Base-by-base conservation (phyloP, 1,140 invertebrate species). In the Pissodes strobi region DNA sequence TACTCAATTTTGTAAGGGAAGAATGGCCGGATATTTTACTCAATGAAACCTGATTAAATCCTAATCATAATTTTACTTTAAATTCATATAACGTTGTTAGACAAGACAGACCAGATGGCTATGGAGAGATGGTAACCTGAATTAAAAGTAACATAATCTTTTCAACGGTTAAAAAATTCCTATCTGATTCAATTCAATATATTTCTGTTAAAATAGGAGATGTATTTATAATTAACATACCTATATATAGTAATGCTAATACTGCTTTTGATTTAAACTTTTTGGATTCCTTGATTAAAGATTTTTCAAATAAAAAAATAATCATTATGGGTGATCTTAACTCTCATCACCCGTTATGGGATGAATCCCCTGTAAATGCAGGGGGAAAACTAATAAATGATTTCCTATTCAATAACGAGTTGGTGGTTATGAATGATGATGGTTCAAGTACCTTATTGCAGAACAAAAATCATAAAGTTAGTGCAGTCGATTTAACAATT, bases 31-130 rank as follows among this genome's bases (percentile, higher is more conserved):
- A 65, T 25, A 37, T 65, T 17, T 15, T 55, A 8, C 12, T 65
- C 2, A 65, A 65, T 41, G 63, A 58, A 57, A 65, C 63, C 17
- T 65, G 52, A 41, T 38, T 65, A 38, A 58, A 65, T 5, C 6
- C 38, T 15, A 22, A 13, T n/a, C 5, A 34, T 21, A 46, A 27
- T 38, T 22, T 51, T 38, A 15, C n/a, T 12, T 27, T 65, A n/a
- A 25, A 48, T n/a, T 6, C 19, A 21, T 65, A 49, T 21, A 51
- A 23, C 25, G 13, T 58, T 27, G 8, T 65, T 13, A 65, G 63
- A 37, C 39, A 58, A 22, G 63, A 64, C 21, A 25, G 60, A 43
- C 5, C 39, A 22, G 60, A 63, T 25, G 60, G 60, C 23, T 63
- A 63, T 45, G 63, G 63, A n/a, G 63, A 43, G 13, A 25, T 65